A percentile compares a stretch with the other conserved stretches of the same genome.
Evolutionary conservation across 2,888 invertebrate genomes (phyloP).

Genomic region (Netelia fuscicornis): DNA sequence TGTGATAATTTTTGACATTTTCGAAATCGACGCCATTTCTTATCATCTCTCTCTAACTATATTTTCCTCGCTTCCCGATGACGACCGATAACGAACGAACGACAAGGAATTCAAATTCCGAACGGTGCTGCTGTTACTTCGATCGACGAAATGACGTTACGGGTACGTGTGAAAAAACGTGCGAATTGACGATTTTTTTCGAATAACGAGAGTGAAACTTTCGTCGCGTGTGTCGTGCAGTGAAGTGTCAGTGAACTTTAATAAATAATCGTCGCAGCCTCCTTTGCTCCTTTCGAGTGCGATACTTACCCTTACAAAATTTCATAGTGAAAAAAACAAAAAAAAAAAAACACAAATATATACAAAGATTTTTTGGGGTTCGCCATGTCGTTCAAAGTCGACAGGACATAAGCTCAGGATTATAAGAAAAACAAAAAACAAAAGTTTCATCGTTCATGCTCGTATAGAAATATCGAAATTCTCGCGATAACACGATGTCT

Average conservation of each 20-base stretch:
- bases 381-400: constrained; percentile 22
- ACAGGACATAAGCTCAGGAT: constrained; percentile 16
- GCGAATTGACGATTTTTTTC: constrained; percentile 46
- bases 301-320: background rate
- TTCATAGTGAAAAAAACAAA: background rate
- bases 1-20: background rate
- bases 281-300: no score
- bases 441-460: background rate
- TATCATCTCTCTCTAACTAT: background rate
- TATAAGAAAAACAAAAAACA: background rate
- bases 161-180: constrained; percentile 53
- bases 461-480: constrained; percentile 27
- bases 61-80: constrained; percentile 4
- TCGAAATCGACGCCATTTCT: background rate
- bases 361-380: background rate
- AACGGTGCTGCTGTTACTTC: constrained; percentile 20
- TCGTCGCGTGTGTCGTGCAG: constrained; percentile 48
- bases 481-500: constrained; percentile 61
- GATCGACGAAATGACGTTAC: constrained; percentile 63
- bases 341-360: background rate
- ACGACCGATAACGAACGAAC: constrained; percentile 69
- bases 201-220: constrained; percentile 60
- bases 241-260: constrained; percentile 49
- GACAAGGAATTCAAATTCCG: constrained; percentile 53
- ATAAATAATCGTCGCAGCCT: background rate